Evolutionary conservation across 2,888 invertebrate genomes (phyloP), one percentile per base, ranked within the genome.

Genomic region (Diaperis boleti): DNA sequence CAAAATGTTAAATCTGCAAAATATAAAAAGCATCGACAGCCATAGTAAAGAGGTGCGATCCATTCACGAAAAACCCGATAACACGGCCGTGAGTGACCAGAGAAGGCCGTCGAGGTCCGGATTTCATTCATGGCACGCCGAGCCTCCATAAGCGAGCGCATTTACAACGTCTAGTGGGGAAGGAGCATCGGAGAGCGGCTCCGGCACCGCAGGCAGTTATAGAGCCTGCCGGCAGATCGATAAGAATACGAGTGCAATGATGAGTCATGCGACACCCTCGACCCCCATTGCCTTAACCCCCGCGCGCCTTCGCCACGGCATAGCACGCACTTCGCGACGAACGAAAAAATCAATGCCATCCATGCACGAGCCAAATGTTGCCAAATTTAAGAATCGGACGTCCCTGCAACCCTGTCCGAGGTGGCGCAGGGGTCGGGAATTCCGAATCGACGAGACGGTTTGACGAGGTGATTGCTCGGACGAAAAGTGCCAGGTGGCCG

Each of bases 171-270:
- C 57, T 57, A 57, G n/a, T n/a, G n/a, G n/a, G n/a, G n/a, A n/a
- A n/a, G 57, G 47, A 49, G 41, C 59, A 47, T 49, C 49, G 3
- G 17, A 10, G 22, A 6, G 11, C 17, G 35, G 59, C 44, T 54
- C 44, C 69, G 64, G 61, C 66, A 62, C 68, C 69, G 66, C 69
- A 62, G n/a, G 52, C 64, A 54, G 60, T 49, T n/a, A 39, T 41
- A 62, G 55, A 31, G 59, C 64, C n/a, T n/a, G n/a, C n/a, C n/a
- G n/a, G n/a, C 70, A 66, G 79, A 81, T 81, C 81, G 79, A 81
- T 81, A 80, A 80, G 79, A 78, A 78, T 78, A 76, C 77, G 79
- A 79, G 80, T 80, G 81, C 81, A 81, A 76, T 74, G 81, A 81
- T 81, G 81, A 81, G 78, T 81, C 80, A 80, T 75, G 78, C 79